Percentiles rank a stretch among this genome's conserved stretches.
phyloP scores from a whole-genome alignment of 2,888 invertebrate species.

The Xylocampa areola region DNA sequence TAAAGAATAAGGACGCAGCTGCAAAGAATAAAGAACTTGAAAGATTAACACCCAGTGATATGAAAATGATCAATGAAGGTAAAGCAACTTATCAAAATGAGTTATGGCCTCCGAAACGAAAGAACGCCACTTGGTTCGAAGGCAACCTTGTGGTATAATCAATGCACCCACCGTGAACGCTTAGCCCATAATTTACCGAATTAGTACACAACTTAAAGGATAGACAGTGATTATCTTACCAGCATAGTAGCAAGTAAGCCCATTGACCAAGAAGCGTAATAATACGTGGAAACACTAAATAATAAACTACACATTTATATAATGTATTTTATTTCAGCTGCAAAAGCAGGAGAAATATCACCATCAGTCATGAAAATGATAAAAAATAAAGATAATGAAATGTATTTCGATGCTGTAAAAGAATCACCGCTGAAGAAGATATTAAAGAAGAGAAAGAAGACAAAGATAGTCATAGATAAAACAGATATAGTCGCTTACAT shows the following conservation, averaged over 20 bases:
- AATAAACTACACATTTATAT: too few relatives aligned
- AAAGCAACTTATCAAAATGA: background rate
- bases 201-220: too few relatives aligned
- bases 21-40: constrained; percentile 6
- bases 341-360: constrained; percentile 33
- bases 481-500: constrained; percentile 22
- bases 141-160: background rate
- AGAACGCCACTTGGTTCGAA: too few relatives aligned
- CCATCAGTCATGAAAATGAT: constrained; percentile 33
- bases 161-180: background rate
- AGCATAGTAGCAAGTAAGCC: too few relatives aligned
- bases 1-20: background rate
- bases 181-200: too few relatives aligned
- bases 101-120: too few relatives aligned
- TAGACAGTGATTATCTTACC: too few relatives aligned
- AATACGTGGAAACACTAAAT: too few relatives aligned
- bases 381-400: constrained; percentile 5
- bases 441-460: background rate
- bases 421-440: constrained; percentile 15
- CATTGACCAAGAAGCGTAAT: too few relatives aligned
- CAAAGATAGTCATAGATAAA: constrained; percentile 11
- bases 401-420: constrained; percentile 17
- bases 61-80: constrained; percentile 45
- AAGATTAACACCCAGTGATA: constrained; percentile 27
- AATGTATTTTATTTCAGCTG: constrained; percentile 35